Evolutionary conservation across 2,888 invertebrate genomes (phyloP).

Genomic region (Heliconius ethilla): DNA sequence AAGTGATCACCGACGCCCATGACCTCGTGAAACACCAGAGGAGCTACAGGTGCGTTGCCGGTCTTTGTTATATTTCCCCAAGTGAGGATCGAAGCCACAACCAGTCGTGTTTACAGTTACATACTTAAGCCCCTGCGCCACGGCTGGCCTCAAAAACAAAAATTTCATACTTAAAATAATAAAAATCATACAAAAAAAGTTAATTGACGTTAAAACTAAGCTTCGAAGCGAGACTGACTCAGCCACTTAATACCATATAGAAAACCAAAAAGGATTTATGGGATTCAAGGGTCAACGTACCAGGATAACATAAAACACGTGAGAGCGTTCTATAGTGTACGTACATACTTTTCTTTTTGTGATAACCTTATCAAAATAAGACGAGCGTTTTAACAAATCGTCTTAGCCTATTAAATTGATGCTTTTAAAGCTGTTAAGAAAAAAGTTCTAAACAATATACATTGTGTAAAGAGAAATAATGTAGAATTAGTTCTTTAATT

Average conservation of each 20-base stretch:
- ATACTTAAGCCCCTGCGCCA: too few species aligned
- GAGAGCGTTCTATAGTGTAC: constrained; percentile 37
- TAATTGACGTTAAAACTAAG: constrained; percentile 24
- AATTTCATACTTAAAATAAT: constrained; percentile 19
- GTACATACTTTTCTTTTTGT: constrained; percentile 37
- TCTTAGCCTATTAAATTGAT: constrained; percentile 34
- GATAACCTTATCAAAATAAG: constrained; percentile 39
- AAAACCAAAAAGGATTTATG: constrained; percentile 34
- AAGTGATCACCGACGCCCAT: too few species aligned
- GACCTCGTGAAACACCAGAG: too few species aligned
- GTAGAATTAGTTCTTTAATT: background rate
- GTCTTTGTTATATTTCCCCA: too few species aligned
- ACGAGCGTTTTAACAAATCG: constrained; percentile 37
- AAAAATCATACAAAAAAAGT: constrained; percentile 16
- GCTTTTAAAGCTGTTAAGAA: constrained; percentile 27
- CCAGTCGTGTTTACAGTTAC: too few species aligned
- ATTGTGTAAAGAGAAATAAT: background rate
- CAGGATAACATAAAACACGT: constrained; percentile 41
- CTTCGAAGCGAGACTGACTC: constrained; percentile 17
- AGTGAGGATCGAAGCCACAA: too few species aligned
- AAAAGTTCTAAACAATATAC: background rate
- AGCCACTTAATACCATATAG: constrained; percentile 20
- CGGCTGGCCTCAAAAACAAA: background rate
- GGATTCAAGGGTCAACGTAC: constrained; percentile 46
- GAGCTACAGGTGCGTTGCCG: too few species aligned